Conservation (phyloP, 2,113 vertebrate genomes). For the Thalassarche chlororhynchos region DNA sequence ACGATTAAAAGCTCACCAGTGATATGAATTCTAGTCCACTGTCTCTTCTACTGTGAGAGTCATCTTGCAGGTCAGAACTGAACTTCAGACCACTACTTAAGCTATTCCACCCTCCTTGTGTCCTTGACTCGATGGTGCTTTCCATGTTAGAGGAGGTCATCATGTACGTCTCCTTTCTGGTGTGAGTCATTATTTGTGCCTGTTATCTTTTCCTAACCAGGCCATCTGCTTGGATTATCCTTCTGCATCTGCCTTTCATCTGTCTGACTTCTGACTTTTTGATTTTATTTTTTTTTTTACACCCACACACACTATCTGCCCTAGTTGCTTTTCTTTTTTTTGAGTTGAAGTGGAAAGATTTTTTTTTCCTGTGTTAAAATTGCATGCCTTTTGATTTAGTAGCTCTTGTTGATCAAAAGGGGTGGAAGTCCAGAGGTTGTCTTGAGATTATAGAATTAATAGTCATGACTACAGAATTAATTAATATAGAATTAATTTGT, state of each 20-base stretch:
- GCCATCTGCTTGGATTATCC: conserved; percentile 1
- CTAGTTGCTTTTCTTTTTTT: neutral
- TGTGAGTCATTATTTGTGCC: conserved; percentile 7
- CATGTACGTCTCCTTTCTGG: neutral
- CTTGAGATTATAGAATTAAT: neutral
- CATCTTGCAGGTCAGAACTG: neutral
- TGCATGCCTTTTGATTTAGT: neutral
- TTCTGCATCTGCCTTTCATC: neutral
- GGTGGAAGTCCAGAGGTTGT: neutral
- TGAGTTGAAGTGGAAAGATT: neutral
- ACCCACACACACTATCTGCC: neutral
- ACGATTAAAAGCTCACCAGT: neutral
- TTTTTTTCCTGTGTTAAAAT: neutral
- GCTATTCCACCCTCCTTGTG: neutral
- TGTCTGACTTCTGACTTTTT: neutral
- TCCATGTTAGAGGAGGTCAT: neutral
- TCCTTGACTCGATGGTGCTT: neutral
- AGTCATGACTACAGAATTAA: neutral
- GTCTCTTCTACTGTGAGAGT: neutral
- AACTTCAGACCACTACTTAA: neutral
- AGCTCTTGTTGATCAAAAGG: neutral
- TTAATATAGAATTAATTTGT: neutral
- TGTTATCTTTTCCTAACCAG: neutral
- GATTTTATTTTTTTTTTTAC: neutral
- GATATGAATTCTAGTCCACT: neutral